Evolutionary conservation across 2,113 vertebrate genomes (phyloP).

Genomic region (Bujurquina vittata): DNA sequence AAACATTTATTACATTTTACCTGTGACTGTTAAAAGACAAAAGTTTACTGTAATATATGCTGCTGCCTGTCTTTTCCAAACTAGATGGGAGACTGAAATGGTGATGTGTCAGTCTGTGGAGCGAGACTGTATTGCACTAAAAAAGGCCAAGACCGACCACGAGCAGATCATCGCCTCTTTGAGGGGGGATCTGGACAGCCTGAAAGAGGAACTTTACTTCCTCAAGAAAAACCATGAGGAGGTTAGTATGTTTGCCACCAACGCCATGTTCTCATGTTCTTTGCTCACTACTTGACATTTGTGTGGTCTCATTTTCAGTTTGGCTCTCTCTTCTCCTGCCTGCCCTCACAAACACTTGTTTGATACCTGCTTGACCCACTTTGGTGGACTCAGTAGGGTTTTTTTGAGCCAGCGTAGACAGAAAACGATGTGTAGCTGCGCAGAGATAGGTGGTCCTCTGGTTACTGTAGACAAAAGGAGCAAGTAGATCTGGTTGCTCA

Average conservation of each 20-base stretch:
- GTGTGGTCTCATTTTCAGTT: conserved; percentile 34
- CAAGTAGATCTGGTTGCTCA: conserved; percentile 60
- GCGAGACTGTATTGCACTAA: conserved; percentile 86
- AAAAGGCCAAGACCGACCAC: conserved; percentile 86
- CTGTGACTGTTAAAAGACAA: background rate
- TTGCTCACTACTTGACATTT: conserved; percentile 29
- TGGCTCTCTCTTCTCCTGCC: conserved; percentile 7
- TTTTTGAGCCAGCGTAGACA: conserved; percentile 3
- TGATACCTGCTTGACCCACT: conserved; percentile 49
- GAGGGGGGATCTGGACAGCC: conserved; percentile 88
- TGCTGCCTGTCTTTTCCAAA: background rate
- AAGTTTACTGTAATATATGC: background rate
- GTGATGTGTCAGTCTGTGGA: conserved; percentile 90
- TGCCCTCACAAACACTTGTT: conserved; percentile 36
- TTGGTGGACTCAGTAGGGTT: conserved; percentile 32
- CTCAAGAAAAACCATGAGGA: conserved; percentile 92
- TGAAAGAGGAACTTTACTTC: conserved; percentile 89
- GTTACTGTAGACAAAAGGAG: conserved; percentile 66
- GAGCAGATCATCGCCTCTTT: conserved; percentile 87
- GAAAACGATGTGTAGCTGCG: background rate
- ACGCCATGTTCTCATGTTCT: background rate
- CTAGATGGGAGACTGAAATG: conserved; percentile 83
- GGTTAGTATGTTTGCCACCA: conserved; percentile 73
- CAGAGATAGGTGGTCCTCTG: conserved; percentile 41
- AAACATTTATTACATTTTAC: rapidly evolving